These are phyloP conservation scores for Artibeus lituratus DNA, from an alignment of 2,797 vertebrate species.

Conservation along the genomic window DNA sequence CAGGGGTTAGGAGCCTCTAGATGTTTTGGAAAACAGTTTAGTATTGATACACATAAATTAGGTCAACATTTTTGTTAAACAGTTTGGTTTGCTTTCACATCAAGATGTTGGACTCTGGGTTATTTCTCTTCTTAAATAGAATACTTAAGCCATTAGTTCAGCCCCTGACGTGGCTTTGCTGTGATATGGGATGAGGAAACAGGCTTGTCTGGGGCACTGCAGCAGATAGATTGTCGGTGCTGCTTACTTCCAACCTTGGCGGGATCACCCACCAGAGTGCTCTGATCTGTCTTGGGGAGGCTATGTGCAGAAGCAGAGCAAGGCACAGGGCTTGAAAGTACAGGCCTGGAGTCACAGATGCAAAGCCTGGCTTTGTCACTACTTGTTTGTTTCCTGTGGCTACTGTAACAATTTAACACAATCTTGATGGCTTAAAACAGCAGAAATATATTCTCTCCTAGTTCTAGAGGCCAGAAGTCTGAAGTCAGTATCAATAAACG, in stretches of 20 bases:
- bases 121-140: conserved; percentile 20
- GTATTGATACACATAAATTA: conserved; percentile 12
- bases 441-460: background rate
- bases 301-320: background rate
- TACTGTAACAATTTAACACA: background rate
- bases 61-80: conserved; percentile 41
- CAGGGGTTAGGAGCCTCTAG: background rate
- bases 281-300: background rate
- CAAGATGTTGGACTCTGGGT: background rate
- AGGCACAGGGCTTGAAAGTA: background rate
- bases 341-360: background rate
- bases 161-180: background rate
- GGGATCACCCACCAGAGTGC: background rate
- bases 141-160: background rate
- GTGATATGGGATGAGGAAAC: background rate
- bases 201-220: background rate
- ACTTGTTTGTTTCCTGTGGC: background rate
- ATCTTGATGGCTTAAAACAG: background rate
- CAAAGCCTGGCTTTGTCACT: conserved; percentile 2
- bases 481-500: background rate
- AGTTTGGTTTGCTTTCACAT: conserved; percentile 21
- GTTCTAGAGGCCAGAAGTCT: conserved; percentile 1
- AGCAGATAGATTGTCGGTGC: background rate
- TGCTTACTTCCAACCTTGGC: background rate
- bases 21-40: conserved; percentile 16